Evolutionary conservation across 2,888 invertebrate species (phyloP), one percentile per base, ranked within the genome.

Genomic region (Sphaerophoria rueppellii): DNA sequence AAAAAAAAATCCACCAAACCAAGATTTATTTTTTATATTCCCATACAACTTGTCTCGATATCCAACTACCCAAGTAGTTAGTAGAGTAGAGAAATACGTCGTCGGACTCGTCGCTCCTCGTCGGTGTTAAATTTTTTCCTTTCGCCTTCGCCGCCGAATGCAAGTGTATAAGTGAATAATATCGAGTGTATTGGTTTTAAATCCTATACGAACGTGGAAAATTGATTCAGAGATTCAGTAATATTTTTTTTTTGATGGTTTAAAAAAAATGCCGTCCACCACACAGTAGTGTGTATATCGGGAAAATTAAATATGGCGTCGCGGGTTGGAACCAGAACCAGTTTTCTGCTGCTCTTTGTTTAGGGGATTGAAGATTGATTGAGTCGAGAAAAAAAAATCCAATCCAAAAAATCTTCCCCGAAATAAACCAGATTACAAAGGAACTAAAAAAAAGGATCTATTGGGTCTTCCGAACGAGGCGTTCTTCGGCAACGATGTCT

Each of bases 231-330:
- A 78, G 24, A 24, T 24, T 24, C 24, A 24, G 24, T 24, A 24
- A 24, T n/a, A n/a, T n/a, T 43, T 70, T 74, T 86, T 77, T 73
- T 54, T 85, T 75, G 61, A 75, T 79, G 65, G 24, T 24, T 71
- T 70, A 85, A 82, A 71, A 40, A 40, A 82, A 82, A 81, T 82
- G 78, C 77, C 77, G 81, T 82, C 78, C 75, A 79, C 65, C 65
- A 65, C 63, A 65, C 35, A 73, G 86, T 24, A 73, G 86, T 86
- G 83, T 86, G 86, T 86, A 82, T 83, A 83, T 86, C 69, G 79
- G 82, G 79, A 86, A 87, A 94, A 94, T 94, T 94, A 94, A 95
- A 95, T 95, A 95, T 96, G 96, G 96, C 95, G 94, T 95, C 94
- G 94, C 93, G 94, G 95, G 94, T 94, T 94, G 94, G 94, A 87